phyloP scores from a whole-genome alignment of 2,888 invertebrate species.

The Sarcophaga caerulescens region DNA sequence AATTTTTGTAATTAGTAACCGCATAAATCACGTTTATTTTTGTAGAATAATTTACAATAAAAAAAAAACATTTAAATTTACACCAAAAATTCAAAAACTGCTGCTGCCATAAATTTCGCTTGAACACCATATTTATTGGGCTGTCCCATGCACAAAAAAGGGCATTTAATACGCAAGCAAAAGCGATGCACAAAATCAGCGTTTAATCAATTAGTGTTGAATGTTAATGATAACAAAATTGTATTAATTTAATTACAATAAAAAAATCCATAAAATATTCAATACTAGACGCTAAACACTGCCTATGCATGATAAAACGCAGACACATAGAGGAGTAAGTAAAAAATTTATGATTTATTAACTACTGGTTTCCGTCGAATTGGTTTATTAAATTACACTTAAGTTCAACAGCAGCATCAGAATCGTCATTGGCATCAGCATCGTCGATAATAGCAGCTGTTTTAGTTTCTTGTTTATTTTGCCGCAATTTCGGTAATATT shows the following conservation, averaged over 20 bases:
- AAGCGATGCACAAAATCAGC: background rate
- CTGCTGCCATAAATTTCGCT: background rate
- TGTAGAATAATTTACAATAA: too few species aligned
- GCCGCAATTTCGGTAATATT: conserved; percentile 1
- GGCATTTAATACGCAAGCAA: background rate
- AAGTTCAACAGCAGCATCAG: too few species aligned
- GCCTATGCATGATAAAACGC: conserved; percentile 3
- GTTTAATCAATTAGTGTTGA: conserved; percentile 48
- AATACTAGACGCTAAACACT: background rate
- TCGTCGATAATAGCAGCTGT: background rate
- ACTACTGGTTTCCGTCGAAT: background rate
- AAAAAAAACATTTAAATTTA: background rate
- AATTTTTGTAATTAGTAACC: background rate
- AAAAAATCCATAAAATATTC: background rate
- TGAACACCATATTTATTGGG: background rate
- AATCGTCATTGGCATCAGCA: too few species aligned
- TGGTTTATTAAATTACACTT: conserved; percentile 34
- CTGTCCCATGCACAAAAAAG: background rate
- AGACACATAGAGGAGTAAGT: too few species aligned
- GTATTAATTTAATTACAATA: conserved; percentile 14
- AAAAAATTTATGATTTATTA: conserved; percentile 1
- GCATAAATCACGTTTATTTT: background rate
- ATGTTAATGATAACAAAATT: conserved; percentile 28
- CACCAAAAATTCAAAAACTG: background rate
- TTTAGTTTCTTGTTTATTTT: conserved; percentile 8